phyloP scores from a whole-genome alignment of 64 coral and sea anemone species.

The Stichodactyla mertensii region DNA sequence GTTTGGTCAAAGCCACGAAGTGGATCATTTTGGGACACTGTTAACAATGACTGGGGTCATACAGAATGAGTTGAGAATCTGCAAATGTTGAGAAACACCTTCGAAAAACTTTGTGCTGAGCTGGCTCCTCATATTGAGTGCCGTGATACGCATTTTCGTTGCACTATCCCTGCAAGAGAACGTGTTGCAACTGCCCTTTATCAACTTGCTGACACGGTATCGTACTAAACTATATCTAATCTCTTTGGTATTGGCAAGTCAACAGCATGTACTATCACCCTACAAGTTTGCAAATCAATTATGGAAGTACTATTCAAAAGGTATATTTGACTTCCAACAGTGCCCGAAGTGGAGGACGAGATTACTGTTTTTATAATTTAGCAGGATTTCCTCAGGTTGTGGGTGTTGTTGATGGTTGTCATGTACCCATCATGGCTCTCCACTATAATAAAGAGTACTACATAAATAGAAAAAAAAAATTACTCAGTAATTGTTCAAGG shows the following conservation, averaged over 20 bases:
- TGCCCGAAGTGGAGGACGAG: slow-evolving; percentile 21
- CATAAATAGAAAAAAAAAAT: slow-evolving; percentile 32
- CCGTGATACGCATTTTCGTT: slow-evolving; percentile 37
- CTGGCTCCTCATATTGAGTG: slow-evolving; percentile 45
- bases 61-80: slow-evolving; percentile 44
- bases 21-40: slow-evolving; percentile 23
- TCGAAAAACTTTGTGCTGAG: slow-evolving; percentile 53
- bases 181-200: slow-evolving; percentile 33
- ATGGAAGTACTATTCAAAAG: slow-evolving; percentile 24
- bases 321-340: slow-evolving; percentile 30
- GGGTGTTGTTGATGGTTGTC: slow-evolving; percentile 36
- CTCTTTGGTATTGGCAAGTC: slow-evolving; percentile 47
- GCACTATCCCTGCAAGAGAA: slow-evolving; percentile 27
- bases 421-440: slow-evolving; percentile 44
- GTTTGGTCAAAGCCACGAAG: slow-evolving; percentile 25
- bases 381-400: slow-evolving; percentile 50
- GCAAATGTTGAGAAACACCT: slow-evolving; percentile 22
- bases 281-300: slow-evolving; percentile 27
- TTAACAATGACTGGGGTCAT: slow-evolving; percentile 23
- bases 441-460: slow-evolving; percentile 27
- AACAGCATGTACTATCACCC: slow-evolving; percentile 25
- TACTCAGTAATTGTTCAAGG: slow-evolving; percentile 41
- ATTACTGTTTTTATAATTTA: neutral
- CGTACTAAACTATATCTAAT: slow-evolving; percentile 34
- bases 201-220: slow-evolving; percentile 25